Conservation (phyloP, 2,888 invertebrate genomes). For the Cosmia trapezina region DNA sequence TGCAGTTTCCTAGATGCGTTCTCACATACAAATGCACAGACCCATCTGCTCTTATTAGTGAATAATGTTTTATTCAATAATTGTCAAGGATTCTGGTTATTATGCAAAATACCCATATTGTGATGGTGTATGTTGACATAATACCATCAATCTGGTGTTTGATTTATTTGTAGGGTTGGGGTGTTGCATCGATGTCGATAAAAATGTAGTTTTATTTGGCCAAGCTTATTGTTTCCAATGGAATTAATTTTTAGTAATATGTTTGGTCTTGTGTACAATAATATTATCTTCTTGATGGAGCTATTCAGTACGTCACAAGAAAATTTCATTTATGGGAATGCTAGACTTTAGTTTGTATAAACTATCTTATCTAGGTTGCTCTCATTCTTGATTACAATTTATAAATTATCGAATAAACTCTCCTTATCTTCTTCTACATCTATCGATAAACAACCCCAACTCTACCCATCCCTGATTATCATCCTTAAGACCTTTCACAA, state of each 20-base stretch:
- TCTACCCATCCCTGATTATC: conserved; percentile 79
- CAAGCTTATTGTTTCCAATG: background rate
- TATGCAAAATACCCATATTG: conserved; percentile 85
- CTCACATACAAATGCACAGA: conserved; percentile 80
- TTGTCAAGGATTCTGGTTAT: conserved; percentile 85
- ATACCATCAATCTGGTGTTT: conserved; percentile 88
- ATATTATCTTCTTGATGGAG: background rate
- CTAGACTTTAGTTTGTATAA: too few species aligned
- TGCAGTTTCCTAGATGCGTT: conserved; percentile 67
- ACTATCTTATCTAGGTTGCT: too few species aligned
- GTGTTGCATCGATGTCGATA: conserved; percentile 63
- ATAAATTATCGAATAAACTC: conserved; percentile 8
- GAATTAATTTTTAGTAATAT: background rate
- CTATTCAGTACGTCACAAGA: background rate
- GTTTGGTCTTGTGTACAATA: background rate
- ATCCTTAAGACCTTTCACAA: conserved; percentile 77
- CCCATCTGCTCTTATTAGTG: conserved; percentile 80
- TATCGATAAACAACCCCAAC: conserved; percentile 60
- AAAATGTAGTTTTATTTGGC: background rate
- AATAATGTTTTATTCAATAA: conserved; percentile 85
- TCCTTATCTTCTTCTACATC: background rate
- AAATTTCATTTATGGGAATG: background rate
- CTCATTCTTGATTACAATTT: background rate
- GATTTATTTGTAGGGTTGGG: conserved; percentile 79
- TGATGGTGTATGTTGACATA: conserved; percentile 89